Percentiles rank a stretch among this genome's conserved stretches.
phyloP scores from a whole-genome alignment of 2,888 invertebrate genomes.

The Seira sanloemensis region DNA sequence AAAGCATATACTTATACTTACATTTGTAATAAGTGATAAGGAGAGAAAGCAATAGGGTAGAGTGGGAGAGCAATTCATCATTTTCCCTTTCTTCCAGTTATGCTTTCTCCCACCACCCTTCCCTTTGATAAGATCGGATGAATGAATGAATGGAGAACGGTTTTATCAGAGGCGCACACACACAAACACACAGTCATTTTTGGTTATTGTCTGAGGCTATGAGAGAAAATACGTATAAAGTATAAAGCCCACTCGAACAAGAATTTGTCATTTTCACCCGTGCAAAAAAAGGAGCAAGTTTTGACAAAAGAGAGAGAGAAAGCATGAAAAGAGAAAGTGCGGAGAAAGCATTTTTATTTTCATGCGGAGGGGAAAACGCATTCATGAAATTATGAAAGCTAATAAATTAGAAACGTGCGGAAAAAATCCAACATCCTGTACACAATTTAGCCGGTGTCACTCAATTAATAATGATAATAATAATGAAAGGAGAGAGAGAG shows the following conservation, averaged over 20 bases:
- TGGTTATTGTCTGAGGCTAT: too few species aligned
- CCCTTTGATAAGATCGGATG: neutral
- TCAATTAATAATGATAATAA: neutral
- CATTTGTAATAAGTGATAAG: constrained; percentile 39
- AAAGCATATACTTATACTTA: neutral
- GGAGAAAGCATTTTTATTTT: neutral
- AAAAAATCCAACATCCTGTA: neutral
- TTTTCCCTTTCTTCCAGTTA: constrained; percentile 16
- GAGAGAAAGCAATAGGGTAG: constrained; percentile 21
- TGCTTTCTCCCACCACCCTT: constrained; percentile 15
- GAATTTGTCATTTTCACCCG: constrained; percentile 48
- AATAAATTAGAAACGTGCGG: neutral
- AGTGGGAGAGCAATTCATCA: constrained; percentile 47
- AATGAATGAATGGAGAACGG: neutral
- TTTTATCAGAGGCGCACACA: neutral
- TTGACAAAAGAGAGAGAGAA: neutral
- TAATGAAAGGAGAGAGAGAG: too few species aligned
- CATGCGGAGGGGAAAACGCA: neutral
- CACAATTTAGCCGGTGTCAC: neutral
- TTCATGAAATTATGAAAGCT: neutral
- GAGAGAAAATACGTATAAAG: too few species aligned
- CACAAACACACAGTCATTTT: neutral
- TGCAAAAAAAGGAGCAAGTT: constrained; percentile 23
- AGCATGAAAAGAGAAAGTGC: neutral
- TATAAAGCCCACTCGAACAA: neutral